Conservation (phyloP, 2,113 vertebrate species). For the Bufo gargarizans region DNA sequence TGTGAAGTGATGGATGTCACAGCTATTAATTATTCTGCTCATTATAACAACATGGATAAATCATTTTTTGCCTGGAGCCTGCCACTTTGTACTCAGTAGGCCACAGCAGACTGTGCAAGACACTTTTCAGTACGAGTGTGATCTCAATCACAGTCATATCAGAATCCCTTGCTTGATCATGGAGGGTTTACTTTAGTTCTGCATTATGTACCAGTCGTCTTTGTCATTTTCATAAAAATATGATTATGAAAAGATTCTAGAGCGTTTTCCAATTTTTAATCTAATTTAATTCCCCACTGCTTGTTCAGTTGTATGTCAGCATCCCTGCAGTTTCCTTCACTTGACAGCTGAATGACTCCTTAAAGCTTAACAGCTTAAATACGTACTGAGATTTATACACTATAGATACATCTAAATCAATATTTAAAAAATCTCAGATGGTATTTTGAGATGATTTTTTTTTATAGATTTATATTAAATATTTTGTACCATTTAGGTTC, state of each 20-base stretch:
- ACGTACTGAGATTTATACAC: neutral
- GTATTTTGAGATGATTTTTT: too few relatives aligned
- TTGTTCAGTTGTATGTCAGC: neutral
- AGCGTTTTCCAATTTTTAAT: neutral
- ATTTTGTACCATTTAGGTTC: too few relatives aligned
- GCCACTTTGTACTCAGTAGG: slow-evolving; percentile 64
- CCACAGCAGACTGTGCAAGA: slow-evolving; percentile 66
- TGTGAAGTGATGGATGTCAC: slow-evolving; percentile 74
- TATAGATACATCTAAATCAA: too few relatives aligned
- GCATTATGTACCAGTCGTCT: neutral
- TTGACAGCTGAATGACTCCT: neutral
- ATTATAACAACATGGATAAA: slow-evolving; percentile 73
- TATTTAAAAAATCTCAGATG: too few relatives aligned
- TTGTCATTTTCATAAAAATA: neutral
- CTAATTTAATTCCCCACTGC: neutral
- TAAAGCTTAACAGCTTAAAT: neutral
- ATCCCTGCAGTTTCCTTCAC: neutral
- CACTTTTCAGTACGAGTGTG: slow-evolving; percentile 61
- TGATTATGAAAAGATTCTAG: neutral
- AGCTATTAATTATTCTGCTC: slow-evolving; percentile 73
- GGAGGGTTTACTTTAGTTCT: neutral
- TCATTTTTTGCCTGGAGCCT: slow-evolving; percentile 70
- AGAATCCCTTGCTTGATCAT: neutral
- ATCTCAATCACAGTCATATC: slow-evolving; percentile 42
- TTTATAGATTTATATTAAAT: too few relatives aligned